These are phyloP conservation scores for Drosophila yooni DNA, from an alignment of 2,888 invertebrate species.

Conservation along the genomic window DNA sequence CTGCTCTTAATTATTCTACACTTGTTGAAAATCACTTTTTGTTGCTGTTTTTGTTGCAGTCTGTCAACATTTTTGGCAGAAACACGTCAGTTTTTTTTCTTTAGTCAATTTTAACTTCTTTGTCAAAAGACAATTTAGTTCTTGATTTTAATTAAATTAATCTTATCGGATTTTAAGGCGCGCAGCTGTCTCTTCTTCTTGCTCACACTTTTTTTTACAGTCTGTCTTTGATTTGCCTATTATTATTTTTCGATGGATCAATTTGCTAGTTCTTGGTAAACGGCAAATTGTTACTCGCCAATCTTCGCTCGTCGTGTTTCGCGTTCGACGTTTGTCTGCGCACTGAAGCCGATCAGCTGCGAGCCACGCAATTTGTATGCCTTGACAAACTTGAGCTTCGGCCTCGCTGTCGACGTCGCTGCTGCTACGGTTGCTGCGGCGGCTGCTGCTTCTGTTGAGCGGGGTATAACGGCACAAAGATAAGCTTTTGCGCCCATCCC, in stretches of 20 bases:
- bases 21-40: constrained; percentile 2
- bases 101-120: neutral
- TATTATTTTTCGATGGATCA: constrained; percentile 32
- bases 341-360: constrained; percentile 72
- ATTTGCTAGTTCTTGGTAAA: constrained; percentile 12
- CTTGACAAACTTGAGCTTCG: constrained; percentile 47
- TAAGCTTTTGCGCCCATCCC: constrained; percentile 28
- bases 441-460: constrained; percentile 19
- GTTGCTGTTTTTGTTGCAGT: constrained; percentile 8
- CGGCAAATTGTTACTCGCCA: neutral
- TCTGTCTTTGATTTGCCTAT: constrained; percentile 38
- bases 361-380: constrained; percentile 71
- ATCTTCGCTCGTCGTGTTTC: constrained; percentile 8
- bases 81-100: constrained; percentile 12
- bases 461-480: constrained; percentile 48
- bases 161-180: constrained; percentile 44
- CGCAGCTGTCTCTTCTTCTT: constrained; percentile 28
- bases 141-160: constrained; percentile 51
- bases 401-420: constrained; percentile 19
- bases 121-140: constrained; percentile 2
- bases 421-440: constrained; percentile 7
- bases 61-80: constrained; percentile 42
- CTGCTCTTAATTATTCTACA: neutral
- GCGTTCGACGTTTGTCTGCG: constrained; percentile 59
- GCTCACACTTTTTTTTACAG: neutral